Evolutionary conservation across 2,113 vertebrate genomes (phyloP).

Genomic region (Daphoenositta chrysoptera): DNA sequence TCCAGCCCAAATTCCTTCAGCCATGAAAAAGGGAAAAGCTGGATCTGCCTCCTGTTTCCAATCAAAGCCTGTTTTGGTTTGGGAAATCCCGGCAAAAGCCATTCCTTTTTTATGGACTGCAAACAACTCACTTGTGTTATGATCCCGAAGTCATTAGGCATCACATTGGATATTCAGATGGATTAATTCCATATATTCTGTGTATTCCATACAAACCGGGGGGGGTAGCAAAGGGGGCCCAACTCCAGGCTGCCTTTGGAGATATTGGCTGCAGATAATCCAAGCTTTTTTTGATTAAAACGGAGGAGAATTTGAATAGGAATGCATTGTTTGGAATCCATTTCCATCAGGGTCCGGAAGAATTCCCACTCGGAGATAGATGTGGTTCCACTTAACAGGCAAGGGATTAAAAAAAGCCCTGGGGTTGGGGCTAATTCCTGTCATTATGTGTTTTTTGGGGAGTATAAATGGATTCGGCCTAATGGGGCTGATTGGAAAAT

Average conservation of each 20-base stretch:
- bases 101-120: neutral
- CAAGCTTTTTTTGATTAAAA: slow-evolving; percentile 77
- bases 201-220: slow-evolving; percentile 1
- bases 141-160: slow-evolving; percentile 55
- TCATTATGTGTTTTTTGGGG: slow-evolving; percentile 70
- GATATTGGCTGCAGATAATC: slow-evolving; percentile 78
- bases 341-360: slow-evolving; percentile 66
- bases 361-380: slow-evolving; percentile 69
- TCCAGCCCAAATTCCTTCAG: neutral
- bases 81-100: slow-evolving; percentile 10
- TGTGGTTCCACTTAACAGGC: slow-evolving; percentile 75
- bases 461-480: slow-evolving; percentile 20
- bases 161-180: neutral
- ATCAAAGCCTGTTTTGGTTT: slow-evolving; percentile 26
- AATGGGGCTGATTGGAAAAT: slow-evolving; percentile 70
- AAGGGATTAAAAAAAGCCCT: slow-evolving; percentile 65
- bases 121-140: slow-evolving; percentile 35
- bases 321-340: slow-evolving; percentile 78
- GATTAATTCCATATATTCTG: slow-evolving; percentile 32
- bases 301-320: slow-evolving; percentile 74
- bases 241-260: slow-evolving; percentile 59
- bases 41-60: slow-evolving; percentile 28
- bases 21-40: neutral
- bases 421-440: slow-evolving; percentile 60
- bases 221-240: slow-evolving; percentile 13